These are phyloP conservation scores for Mantis religiosa DNA, from an alignment of 2,888 invertebrate genomes.

Conservation along the genomic window DNA sequence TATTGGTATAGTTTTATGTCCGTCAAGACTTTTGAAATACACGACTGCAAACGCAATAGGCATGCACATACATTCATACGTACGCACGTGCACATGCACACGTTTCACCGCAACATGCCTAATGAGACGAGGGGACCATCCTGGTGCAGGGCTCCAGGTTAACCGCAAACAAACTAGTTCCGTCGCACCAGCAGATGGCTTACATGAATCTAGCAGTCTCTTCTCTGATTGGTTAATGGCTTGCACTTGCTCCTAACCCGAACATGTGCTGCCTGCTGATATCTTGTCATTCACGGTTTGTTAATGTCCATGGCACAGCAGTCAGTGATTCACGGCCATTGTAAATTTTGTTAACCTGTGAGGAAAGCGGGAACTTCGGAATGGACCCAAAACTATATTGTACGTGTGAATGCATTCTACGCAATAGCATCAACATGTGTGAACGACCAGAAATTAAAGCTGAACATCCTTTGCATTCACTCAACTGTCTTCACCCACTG, in stretches of 20 bases:
- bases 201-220: conserved; percentile 15
- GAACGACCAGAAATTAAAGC: no score
- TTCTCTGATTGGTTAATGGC: conserved; percentile 21
- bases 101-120: neutral
- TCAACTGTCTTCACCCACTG: no score
- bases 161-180: conserved; percentile 22
- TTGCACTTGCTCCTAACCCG: neutral
- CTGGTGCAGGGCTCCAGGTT: conserved; percentile 7
- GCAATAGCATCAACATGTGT: no score
- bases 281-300: neutral
- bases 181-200: conserved; percentile 19
- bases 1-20: no score
- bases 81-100: neutral
- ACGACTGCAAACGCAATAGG: no score
- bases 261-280: neutral
- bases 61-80: no score
- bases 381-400: no score
- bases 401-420: no score
- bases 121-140: neutral
- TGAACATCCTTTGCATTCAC: no score
- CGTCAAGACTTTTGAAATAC: no score
- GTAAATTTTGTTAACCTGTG: neutral
- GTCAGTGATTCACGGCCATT: neutral
- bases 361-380: neutral
- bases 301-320: neutral